A percentile compares a stretch with the other conserved stretches of the same genome.
Conservation (phyloP, 2,797 vertebrate genomes). For the Acridotheres tristis region DNA sequence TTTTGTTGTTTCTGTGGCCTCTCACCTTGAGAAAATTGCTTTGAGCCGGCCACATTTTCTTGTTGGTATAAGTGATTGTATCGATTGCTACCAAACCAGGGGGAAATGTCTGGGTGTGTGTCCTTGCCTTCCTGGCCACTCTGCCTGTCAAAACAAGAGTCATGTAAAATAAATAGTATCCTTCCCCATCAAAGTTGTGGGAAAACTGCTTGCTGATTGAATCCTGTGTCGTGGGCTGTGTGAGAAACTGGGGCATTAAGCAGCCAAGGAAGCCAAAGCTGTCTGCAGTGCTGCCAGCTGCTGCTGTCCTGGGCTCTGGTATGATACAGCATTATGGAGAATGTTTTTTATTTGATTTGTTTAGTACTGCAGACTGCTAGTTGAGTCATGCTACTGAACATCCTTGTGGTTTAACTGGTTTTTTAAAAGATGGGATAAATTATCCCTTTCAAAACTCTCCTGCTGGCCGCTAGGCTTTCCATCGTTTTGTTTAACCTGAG, state of each 20-base stretch:
- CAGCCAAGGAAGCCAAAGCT: background rate
- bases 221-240: background rate
- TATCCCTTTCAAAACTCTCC: background rate
- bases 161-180: background rate
- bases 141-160: background rate
- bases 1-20: conserved; percentile 42
- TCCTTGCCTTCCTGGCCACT: background rate
- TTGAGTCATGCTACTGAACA: background rate
- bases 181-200: background rate
- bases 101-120: background rate
- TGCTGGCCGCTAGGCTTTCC: background rate
- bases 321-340: background rate
- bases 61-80: background rate
- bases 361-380: background rate
- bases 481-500: rapidly evolving
- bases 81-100: background rate
- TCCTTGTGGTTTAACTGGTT: background rate
- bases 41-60: background rate
- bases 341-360: background rate
- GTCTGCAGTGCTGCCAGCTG: background rate
- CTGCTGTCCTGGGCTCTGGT: background rate
- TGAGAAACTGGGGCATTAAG: background rate
- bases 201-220: background rate
- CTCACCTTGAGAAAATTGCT: conserved; percentile 55
- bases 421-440: background rate